phyloP scores from a whole-genome alignment of 2,797 vertebrate species.

The Vipera latastei region DNA sequence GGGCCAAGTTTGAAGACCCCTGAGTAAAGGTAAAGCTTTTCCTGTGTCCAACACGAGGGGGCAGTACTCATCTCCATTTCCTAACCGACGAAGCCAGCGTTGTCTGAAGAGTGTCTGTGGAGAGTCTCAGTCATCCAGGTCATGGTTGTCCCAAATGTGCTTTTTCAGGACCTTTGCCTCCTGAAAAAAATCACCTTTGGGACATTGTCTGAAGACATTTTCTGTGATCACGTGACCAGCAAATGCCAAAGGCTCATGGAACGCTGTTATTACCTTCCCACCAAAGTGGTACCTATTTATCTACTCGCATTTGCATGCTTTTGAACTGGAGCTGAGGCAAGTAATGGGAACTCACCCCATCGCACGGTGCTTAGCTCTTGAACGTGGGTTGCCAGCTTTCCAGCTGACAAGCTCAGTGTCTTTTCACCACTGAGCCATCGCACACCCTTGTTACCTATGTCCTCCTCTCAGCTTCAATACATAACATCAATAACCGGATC shows the following conservation, averaged over 20 bases:
- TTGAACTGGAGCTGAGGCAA: not conserved
- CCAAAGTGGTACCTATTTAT: not conserved
- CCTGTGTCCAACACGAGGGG: not conserved
- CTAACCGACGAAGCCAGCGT: not conserved
- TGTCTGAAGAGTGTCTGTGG: not conserved
- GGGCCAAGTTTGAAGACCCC: too few species aligned
- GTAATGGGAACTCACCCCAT: not conserved
- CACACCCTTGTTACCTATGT: not conserved
- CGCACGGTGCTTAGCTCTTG: too few species aligned
- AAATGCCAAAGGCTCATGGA: not conserved
- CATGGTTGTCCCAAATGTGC: too few species aligned
- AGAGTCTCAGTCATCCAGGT: too few species aligned
- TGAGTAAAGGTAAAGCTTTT: not conserved
- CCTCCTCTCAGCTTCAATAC: too few species aligned
- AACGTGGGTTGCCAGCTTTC: too few species aligned
- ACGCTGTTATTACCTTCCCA: not conserved
- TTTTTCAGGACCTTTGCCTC: too few species aligned
- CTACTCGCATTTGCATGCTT: not conserved
- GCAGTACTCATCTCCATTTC: not conserved
- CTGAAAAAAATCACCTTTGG: too few species aligned
- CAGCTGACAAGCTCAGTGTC: too few species aligned
- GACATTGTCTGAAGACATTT: too few species aligned
- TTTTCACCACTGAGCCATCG: not conserved
- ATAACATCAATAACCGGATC: too few species aligned
- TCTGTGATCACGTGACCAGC: not conserved